These are phyloP conservation scores for Orussus abietinus DNA, from an alignment of 1,140 invertebrate genomes.

Conservation along the genomic window DNA sequence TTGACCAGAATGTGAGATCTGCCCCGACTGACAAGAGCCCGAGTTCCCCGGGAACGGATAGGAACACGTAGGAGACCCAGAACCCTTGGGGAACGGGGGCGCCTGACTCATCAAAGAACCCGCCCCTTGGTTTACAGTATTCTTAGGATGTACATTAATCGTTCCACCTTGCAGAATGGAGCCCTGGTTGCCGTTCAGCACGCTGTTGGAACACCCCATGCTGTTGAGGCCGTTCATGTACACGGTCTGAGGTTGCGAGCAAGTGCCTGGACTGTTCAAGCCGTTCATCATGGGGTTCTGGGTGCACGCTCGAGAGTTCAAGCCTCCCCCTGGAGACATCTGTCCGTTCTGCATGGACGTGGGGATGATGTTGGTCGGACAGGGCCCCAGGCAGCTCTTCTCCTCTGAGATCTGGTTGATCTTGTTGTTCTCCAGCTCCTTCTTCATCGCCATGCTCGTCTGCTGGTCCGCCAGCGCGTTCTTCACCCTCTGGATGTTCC, in stretches of 20 bases:
- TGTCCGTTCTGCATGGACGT: constrained; percentile 41
- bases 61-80: constrained; percentile 35
- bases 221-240: constrained; percentile 32
- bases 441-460: constrained; percentile 32
- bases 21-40: constrained; percentile 34
- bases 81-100: constrained; percentile 13
- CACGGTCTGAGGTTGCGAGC: constrained; percentile 22
- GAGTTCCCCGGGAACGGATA: constrained; percentile 36
- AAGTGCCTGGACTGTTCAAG: constrained; percentile 18
- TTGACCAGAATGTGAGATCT: constrained; percentile 17
- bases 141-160: constrained; percentile 23
- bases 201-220: constrained; percentile 25
- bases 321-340: constrained; percentile 41
- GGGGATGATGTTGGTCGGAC: constrained; percentile 33
- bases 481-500: constrained; percentile 62
- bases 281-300: constrained; percentile 27
- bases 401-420: constrained; percentile 42
- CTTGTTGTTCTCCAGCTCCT: constrained; percentile 46
- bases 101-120: constrained; percentile 4
- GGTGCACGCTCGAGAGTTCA: constrained; percentile 38
- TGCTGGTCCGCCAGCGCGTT: constrained; percentile 56
- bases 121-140: constrained; percentile 21
- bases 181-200: constrained; percentile 20
- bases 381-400: constrained; percentile 22
- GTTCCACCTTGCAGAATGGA: constrained; percentile 21